phyloP scores from a whole-genome alignment of 2,113 vertebrate genomes.

The Xenopus borealis region DNA sequence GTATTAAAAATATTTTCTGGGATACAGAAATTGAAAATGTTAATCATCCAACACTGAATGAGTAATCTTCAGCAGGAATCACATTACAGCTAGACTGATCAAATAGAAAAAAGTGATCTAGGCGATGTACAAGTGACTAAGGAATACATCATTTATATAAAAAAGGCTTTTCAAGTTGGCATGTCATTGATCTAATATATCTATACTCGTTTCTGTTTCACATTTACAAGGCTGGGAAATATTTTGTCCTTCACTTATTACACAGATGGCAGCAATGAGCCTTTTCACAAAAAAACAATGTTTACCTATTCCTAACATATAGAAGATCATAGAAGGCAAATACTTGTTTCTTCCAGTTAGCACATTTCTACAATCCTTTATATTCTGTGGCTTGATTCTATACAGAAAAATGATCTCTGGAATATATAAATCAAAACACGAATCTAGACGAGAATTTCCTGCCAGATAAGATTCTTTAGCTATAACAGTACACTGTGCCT shows the following conservation, averaged over 20 bases:
- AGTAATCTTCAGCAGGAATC: too few species aligned
- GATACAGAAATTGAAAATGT: neutral
- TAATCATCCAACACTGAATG: neutral
- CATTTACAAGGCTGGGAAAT: neutral
- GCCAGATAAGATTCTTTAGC: neutral
- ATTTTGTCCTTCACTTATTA: slow-evolving; percentile 5
- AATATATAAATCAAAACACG: neutral
- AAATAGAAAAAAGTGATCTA: too few species aligned
- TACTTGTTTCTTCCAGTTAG: too few species aligned
- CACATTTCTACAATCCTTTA: neutral
- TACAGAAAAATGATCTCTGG: neutral
- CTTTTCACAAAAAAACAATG: slow-evolving; percentile 1
- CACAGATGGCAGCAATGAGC: neutral
- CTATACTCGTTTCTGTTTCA: too few species aligned
- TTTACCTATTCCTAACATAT: neutral
- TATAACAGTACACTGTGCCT: too few species aligned
- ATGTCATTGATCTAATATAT: too few species aligned
- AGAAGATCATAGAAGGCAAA: neutral
- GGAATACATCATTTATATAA: too few species aligned
- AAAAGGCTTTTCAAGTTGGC: too few species aligned
- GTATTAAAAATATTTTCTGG: too few species aligned
- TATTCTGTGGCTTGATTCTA: neutral
- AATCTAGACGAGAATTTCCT: neutral
- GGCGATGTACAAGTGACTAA: too few species aligned
- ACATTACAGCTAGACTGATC: too few species aligned